Evolutionary conservation across 2,888 invertebrate genomes (phyloP), one percentile per base, ranked within the genome.

Genomic region (Lycophotia porphyrea): DNA sequence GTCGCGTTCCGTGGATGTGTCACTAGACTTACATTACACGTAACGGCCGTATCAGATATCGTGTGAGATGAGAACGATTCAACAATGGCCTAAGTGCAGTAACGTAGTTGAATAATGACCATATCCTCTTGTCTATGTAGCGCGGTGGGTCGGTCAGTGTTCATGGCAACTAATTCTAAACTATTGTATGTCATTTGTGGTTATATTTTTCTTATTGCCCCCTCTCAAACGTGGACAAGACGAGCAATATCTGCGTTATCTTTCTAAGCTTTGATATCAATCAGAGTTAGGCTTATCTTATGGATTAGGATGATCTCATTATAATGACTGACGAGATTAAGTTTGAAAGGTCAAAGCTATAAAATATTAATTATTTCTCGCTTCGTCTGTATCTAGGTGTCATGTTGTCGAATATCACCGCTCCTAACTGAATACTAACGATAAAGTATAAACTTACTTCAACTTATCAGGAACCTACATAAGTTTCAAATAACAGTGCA

Each of bases 41-140:
- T 68, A 76, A 78, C 69, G 69, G 61, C 67, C 67, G 49, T 85
- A 84, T 86, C 73, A 77, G 69, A 76, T 81, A 86, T 90, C 88
- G 84, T 86, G 88, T 90, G 90, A 90, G 90, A 91, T 90, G 90
- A 90, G 88, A 90, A 93, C 89, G 90, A 90, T 92, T 88, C 86
- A 92, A 93, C 93, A 94, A 93, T 93, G 88, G 89, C 81, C 86
- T 85, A 84, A 74, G 68, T 84, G 80, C 85, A 85, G 81, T 87
- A 87, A 68, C 78, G 71, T 92, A 91, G 92, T 93, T 93, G 93
- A 91, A 93, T 94, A 94, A 95, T 94, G 92, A 92, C 87, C 84
- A 87, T 93, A 92, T 95, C 94, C 94, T 94, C 81, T 88, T 84
- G 79, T 83, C 84, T 88, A 81, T 82, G 65, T 78, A 70, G 71